These are phyloP conservation scores for Calliphora vicina DNA, from an alignment of 1,140 invertebrate genomes.

Conservation along the genomic window DNA sequence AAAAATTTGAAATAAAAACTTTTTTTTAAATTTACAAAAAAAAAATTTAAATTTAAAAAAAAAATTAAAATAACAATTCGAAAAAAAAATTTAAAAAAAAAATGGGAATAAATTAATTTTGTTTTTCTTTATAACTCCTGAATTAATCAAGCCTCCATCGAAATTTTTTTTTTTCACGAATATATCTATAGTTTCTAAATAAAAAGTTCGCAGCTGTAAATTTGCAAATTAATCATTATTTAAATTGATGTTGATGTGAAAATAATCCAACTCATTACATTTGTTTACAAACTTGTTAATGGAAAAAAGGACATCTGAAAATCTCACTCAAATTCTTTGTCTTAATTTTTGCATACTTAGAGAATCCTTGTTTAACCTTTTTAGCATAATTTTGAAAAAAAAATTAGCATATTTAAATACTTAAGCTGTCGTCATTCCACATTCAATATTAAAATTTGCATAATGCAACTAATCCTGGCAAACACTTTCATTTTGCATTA, in stretches of 20 bases:
- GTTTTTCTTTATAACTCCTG: too few relatives aligned
- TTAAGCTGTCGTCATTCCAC: neutral
- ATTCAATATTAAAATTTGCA: neutral
- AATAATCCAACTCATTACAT: neutral
- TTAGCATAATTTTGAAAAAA: neutral
- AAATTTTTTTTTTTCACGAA: too few relatives aligned
- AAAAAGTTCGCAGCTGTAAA: neutral
- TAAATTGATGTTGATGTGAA: neutral
- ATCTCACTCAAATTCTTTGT: too few relatives aligned
- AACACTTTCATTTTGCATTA: neutral
- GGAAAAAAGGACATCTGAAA: too few relatives aligned
- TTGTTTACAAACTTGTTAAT: conserved; percentile 8
- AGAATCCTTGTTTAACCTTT: neutral
- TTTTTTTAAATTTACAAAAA: too few relatives aligned
- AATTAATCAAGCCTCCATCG: too few relatives aligned
- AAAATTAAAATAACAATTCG: too few relatives aligned
- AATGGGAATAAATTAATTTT: too few relatives aligned
- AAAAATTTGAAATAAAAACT: too few relatives aligned
- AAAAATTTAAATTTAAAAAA: too few relatives aligned
- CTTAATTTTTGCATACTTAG: neutral
- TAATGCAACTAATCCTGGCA: neutral
- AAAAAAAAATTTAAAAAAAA: too few relatives aligned
- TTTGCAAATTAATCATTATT: neutral
- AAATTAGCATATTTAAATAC: neutral
- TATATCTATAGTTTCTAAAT: too few relatives aligned